These are phyloP conservation scores for Brachyalestes nurse DNA, from an alignment of 2,797 vertebrate species.

Conservation along the genomic window DNA sequence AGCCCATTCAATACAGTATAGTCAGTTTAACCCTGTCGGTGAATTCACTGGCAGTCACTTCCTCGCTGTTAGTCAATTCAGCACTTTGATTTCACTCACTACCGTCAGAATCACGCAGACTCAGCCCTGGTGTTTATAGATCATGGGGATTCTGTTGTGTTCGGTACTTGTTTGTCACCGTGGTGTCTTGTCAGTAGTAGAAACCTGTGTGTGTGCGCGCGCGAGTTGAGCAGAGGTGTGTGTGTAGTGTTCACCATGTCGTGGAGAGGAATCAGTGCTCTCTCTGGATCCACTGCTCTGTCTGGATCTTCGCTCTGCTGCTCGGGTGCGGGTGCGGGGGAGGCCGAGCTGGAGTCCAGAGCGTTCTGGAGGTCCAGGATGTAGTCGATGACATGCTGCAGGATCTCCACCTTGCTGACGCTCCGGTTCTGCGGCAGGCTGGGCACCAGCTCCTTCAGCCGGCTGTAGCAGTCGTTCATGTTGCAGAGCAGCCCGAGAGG, in stretches of 20 bases:
- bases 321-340: conserved; percentile 57
- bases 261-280: conserved; percentile 81
- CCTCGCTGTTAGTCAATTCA: no score
- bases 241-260: conserved; percentile 74
- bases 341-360: conserved; percentile 74
- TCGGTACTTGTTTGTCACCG: no score
- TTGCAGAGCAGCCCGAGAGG: conserved; percentile 85
- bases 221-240: not conserved
- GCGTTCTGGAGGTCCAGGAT: conserved; percentile 90
- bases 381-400: conserved; percentile 92
- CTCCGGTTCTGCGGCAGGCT: conserved; percentile 87
- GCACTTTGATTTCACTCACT: no score
- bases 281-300: conserved; percentile 71
- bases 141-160: no score
- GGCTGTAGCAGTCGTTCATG: conserved; percentile 91
- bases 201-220: no score
- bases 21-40: no score
- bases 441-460: conserved; percentile 88
- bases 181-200: no score
- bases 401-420: conserved; percentile 91
- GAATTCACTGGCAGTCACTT: no score
- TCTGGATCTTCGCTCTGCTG: conserved; percentile 55
- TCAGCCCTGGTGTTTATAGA: no score
- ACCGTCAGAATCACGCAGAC: no score
- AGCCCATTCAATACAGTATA: no score